Conservation (phyloP, 2,797 vertebrate genomes). For the Chiroxiphia lanceolata region DNA sequence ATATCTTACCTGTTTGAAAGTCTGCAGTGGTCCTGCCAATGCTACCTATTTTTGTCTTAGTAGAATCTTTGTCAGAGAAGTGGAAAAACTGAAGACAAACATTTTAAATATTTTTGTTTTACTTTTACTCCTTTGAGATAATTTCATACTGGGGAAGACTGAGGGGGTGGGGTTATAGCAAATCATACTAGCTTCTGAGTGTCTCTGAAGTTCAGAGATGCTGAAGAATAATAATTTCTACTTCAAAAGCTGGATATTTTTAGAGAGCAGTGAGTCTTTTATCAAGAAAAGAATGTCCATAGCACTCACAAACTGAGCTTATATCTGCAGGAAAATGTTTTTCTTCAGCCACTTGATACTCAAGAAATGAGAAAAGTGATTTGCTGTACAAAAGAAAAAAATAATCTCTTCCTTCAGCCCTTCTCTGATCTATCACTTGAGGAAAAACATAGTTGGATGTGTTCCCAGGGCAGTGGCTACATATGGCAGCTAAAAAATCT, state of each 20-base stretch:
- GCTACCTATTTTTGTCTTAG: not conserved
- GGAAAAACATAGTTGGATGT: not conserved
- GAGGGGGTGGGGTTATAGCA: not conserved
- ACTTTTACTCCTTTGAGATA: not conserved
- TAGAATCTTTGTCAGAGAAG: not conserved
- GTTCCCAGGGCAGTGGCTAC: not conserved
- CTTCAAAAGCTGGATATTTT: constrained; percentile 49
- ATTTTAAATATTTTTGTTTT: not conserved
- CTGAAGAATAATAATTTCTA: not conserved
- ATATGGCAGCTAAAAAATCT: not conserved
- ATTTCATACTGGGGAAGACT: not conserved
- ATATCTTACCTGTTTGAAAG: not conserved
- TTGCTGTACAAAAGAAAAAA: not conserved
- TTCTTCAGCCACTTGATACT: not conserved
- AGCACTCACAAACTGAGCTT: not conserved
- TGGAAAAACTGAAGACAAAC: not conserved
- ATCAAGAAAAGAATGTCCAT: not conserved
- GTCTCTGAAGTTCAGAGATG: constrained; percentile 2
- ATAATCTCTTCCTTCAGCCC: not conserved
- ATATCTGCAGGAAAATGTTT: constrained; percentile 1
- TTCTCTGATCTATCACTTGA: not conserved
- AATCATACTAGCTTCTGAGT: not conserved
- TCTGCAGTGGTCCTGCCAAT: not conserved
- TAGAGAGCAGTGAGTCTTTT: constrained; percentile 13
- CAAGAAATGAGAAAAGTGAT: not conserved